Evolutionary conservation across 2,888 invertebrate species (phyloP).

Genomic region (Holacanthella duospinosa): DNA sequence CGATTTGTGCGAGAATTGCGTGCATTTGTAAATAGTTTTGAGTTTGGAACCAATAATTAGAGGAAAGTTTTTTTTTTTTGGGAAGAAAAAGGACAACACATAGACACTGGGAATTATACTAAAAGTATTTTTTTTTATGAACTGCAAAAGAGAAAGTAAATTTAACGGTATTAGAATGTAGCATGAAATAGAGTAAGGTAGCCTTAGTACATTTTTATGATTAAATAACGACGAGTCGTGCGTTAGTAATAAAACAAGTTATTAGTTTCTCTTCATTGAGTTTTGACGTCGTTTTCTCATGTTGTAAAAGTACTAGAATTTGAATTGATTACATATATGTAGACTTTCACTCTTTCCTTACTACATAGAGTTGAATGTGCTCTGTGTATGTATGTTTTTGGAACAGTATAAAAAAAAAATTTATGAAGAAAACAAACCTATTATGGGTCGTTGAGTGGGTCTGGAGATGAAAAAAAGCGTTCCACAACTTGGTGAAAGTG

Average conservation of each 20-base stretch:
- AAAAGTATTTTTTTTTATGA: too few relatives aligned
- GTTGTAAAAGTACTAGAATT: background rate
- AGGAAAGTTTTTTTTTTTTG: background rate
- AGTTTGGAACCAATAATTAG: background rate
- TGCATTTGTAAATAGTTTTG: background rate
- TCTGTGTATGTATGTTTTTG: background rate
- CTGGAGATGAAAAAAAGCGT: too few relatives aligned
- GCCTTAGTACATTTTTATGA: background rate
- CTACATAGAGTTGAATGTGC: background rate
- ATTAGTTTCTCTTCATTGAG: background rate
- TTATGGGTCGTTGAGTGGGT: background rate
- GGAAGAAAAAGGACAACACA: background rate
- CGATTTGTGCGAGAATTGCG: background rate
- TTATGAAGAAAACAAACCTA: background rate
- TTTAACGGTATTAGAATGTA: background rate
- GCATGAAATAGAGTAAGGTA: background rate
- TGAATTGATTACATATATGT: background rate
- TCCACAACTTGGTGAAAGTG: too few relatives aligned
- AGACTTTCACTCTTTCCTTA: background rate
- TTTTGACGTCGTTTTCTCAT: too few relatives aligned
- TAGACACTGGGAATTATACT: too few relatives aligned
- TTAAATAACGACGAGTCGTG: background rate
- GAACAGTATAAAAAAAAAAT: background rate
- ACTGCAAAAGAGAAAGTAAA: too few relatives aligned
- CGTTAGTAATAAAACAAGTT: background rate